Evolutionary conservation across 2,113 vertebrate genomes (phyloP).

Genomic region (Poeciliopsis prolifica): DNA sequence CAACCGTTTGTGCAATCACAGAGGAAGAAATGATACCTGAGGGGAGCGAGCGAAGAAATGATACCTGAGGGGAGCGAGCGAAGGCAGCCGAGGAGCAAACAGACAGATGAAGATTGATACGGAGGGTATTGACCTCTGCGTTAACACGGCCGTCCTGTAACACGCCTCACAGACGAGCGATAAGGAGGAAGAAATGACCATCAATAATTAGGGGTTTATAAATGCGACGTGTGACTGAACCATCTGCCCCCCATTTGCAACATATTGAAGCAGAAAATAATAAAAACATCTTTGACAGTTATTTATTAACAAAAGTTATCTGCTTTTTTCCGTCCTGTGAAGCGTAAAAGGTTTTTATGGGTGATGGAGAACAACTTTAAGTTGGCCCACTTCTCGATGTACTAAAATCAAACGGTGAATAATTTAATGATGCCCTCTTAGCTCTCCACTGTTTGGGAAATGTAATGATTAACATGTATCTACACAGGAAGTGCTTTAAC

Average conservation of each 20-base stretch:
- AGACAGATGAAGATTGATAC: slow-evolving; percentile 31
- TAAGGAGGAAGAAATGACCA: background rate
- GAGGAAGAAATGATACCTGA: slow-evolving; percentile 63
- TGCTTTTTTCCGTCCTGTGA: background rate
- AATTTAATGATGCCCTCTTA: slow-evolving; percentile 9
- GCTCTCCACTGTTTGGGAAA: background rate
- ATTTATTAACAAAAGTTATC: background rate
- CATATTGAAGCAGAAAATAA: background rate
- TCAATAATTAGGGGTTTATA: background rate
- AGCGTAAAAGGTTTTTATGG: background rate
- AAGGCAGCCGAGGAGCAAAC: slow-evolving; percentile 32
- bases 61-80: slow-evolving; percentile 59
- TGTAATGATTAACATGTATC: background rate
- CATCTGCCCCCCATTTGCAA: background rate
- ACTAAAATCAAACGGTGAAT: slow-evolving; percentile 5
- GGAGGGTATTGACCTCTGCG: background rate
- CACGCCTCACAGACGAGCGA: background rate
- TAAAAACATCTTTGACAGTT: background rate
- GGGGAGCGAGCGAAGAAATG: slow-evolving; percentile 31
- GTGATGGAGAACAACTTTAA: background rate
- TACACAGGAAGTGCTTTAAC: slow-evolving; percentile 4
- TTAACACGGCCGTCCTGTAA: background rate
- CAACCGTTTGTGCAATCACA: slow-evolving; percentile 47
- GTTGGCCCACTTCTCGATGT: background rate
- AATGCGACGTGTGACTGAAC: background rate